Conservation (phyloP, 2,797 vertebrate genomes). For the Bradypodion pumilum region DNA sequence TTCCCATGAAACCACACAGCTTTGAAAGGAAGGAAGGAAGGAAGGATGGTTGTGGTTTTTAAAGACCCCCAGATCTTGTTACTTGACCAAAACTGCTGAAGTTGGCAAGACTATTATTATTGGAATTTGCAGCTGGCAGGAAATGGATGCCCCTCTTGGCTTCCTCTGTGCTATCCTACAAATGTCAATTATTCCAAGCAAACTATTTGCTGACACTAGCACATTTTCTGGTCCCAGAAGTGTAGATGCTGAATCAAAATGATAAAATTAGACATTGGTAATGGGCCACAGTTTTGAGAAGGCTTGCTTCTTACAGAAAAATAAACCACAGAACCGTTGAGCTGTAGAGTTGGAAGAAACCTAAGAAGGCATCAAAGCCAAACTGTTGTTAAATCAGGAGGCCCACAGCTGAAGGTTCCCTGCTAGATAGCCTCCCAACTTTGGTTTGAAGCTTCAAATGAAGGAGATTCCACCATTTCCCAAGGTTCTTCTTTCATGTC, state of each 20-base stretch:
- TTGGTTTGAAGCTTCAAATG: no score
- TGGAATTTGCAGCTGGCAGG: constrained; percentile 30
- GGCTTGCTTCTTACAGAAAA: not conserved
- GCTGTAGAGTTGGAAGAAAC: no score
- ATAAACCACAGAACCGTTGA: not conserved
- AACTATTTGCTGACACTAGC: constrained; percentile 16
- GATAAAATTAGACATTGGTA: not conserved
- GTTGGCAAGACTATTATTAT: constrained; percentile 22
- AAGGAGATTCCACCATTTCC: no score
- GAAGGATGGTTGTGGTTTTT: not conserved
- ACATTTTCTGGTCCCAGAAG: constrained; percentile 9
- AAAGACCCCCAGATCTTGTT: not conserved
- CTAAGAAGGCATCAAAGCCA: no score
- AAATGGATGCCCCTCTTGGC: constrained; percentile 7
- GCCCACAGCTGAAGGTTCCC: no score
- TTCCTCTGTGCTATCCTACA: constrained; percentile 13
- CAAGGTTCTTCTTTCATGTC: no score
- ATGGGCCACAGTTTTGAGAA: not conserved
- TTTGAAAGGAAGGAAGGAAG: no score
- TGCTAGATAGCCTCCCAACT: no score
- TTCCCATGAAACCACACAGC: not conserved
- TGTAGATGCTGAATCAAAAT: not conserved
- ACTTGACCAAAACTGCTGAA: not conserved
- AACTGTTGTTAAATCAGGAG: no score
- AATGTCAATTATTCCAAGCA: constrained; percentile 28